Evolutionary conservation across 2,113 vertebrate species (phyloP).

Genomic region (Pollachius pollachius): DNA sequence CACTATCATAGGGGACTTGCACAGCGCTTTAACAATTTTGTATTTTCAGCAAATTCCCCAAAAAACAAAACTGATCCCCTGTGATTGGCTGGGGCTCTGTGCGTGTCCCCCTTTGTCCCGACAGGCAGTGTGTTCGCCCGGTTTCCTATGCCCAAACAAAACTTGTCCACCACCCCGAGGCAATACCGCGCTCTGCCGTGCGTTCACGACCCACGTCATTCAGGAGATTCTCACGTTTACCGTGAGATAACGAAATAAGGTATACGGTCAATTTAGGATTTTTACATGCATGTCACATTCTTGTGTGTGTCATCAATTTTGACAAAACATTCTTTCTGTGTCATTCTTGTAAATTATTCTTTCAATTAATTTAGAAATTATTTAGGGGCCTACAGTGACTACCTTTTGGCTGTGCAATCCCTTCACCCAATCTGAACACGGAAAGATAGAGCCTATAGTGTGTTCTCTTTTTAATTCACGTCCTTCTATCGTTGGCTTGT

Average conservation of each 20-base stretch:
- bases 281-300: not conserved
- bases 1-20: constrained; percentile 59
- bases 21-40: constrained; percentile 68
- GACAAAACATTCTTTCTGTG: too few species aligned
- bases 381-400: too few species aligned
- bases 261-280: constrained; percentile 37
- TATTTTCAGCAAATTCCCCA: constrained; percentile 81
- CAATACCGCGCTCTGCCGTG: constrained; percentile 61
- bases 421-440: too few species aligned
- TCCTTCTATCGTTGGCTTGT: constrained; percentile 11
- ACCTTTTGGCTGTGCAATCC: too few species aligned
- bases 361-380: too few species aligned
- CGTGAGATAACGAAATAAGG: constrained; percentile 38
- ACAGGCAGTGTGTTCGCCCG: constrained; percentile 49
- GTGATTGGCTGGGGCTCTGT: constrained; percentile 66
- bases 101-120: constrained; percentile 57
- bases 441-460: too few species aligned
- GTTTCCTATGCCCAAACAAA: constrained; percentile 66
- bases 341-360: too few species aligned
- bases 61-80: constrained; percentile 66
- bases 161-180: constrained; percentile 60
- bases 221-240: constrained; percentile 48
- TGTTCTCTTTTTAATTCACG: too few species aligned
- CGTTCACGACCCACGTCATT: constrained; percentile 53
- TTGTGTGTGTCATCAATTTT: not conserved